Evolutionary conservation across 2,888 invertebrate genomes (phyloP).

Genomic region (Tachina fera): DNA sequence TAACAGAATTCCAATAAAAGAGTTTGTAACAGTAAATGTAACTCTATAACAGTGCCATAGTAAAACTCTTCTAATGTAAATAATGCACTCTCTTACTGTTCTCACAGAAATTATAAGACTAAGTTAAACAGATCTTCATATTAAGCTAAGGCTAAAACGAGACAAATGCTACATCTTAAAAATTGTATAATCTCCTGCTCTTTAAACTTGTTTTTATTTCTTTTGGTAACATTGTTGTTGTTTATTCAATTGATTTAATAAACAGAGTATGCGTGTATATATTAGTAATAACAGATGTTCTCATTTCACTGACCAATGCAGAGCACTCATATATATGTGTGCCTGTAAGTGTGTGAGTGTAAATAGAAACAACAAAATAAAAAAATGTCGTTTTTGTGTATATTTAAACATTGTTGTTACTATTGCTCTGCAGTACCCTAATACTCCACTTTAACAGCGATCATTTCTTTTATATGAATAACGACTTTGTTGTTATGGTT

Average conservation of each 20-base stretch:
- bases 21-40: not conserved
- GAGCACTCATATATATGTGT: slow-evolving; percentile 75
- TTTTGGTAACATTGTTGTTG: not conserved
- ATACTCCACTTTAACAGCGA: slow-evolving; percentile 61
- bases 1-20: not conserved
- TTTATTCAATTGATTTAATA: slow-evolving; percentile 30
- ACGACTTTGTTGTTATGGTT: slow-evolving; percentile 15
- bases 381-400: slow-evolving; percentile 62
- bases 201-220: slow-evolving; percentile 39
- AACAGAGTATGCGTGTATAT: slow-evolving; percentile 31
- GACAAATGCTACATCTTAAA: not conserved
- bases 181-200: not conserved
- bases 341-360: not conserved
- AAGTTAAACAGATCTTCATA: not conserved
- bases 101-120: not conserved
- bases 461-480: slow-evolving; percentile 63
- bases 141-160: slow-evolving; percentile 17
- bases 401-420: slow-evolving; percentile 11
- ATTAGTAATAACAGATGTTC: slow-evolving; percentile 73
- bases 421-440: slow-evolving; percentile 42
- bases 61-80: slow-evolving; percentile 3
- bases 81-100: not conserved
- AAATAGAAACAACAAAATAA: slow-evolving; percentile 41
- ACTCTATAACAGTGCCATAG: too few species aligned
- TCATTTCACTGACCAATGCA: slow-evolving; percentile 82